phyloP scores from a whole-genome alignment of 2,113 vertebrate species.

The Entelurus aequoreus region DNA sequence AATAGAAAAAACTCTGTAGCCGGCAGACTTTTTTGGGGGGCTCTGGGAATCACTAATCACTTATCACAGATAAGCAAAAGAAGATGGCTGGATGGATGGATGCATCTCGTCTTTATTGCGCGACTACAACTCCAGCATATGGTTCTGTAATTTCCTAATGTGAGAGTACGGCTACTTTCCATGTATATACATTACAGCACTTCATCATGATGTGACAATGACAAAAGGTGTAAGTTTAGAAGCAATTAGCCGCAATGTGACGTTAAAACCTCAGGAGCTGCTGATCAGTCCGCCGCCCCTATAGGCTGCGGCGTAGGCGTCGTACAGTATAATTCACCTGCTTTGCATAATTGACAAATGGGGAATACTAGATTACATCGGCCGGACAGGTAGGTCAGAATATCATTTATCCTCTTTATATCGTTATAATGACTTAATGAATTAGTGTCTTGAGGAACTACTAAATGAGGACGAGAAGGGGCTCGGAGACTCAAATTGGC shows the following conservation, averaged over 20 bases:
- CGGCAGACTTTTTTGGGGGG: too few species aligned
- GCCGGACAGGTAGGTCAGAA: conserved; percentile 24
- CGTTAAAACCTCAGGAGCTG: conserved; percentile 15
- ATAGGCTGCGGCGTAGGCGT: conserved; percentile 13
- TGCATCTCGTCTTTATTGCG: too few species aligned
- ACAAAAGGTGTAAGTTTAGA: conserved; percentile 19
- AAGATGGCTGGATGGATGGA: too few species aligned
- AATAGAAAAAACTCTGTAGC: too few species aligned
- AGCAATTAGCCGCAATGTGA: conserved; percentile 31
- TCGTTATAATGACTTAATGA: conserved; percentile 24
- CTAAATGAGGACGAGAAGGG: conserved; percentile 24
- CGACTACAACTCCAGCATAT: background rate
- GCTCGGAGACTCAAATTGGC: conserved; percentile 29
- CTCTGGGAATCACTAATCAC: too few species aligned
- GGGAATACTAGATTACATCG: conserved; percentile 16
- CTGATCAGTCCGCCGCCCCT: conserved; percentile 16
- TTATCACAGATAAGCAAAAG: too few species aligned
- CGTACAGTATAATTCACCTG: conserved; percentile 30
- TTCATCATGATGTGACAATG: conserved; percentile 17
- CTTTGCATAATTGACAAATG: conserved; percentile 29
- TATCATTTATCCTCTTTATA: conserved; percentile 30
- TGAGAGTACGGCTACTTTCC: background rate
- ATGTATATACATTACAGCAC: background rate
- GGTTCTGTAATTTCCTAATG: background rate
- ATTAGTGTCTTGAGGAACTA: conserved; percentile 17